Evolutionary conservation across 1,140 invertebrate species (phyloP), one percentile per base, ranked within the genome.

Genomic region (Lepidurus arcticus): DNA sequence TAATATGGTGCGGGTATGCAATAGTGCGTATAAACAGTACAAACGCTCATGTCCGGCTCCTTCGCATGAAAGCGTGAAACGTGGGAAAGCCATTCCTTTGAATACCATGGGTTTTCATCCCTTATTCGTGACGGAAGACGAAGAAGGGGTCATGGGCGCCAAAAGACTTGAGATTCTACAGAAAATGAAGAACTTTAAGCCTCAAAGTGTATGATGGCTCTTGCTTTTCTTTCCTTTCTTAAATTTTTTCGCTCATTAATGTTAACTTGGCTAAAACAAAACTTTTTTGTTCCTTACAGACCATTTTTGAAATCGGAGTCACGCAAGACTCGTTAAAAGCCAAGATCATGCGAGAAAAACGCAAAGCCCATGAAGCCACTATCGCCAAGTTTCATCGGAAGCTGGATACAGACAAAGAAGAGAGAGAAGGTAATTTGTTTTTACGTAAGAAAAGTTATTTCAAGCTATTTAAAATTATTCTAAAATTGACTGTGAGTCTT

Each of bases 21-120:
- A 88, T 10, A 98, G 98, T 84, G 97, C 93, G 2, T 97, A 95
- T 86, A 91, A 92, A 82, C 93, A 97, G 81, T 99, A 98, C 85
- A 81, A 94, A 0, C 88, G 89, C 81, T 96, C 96, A 47, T 87
- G 97, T 79, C 94, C 94, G 44, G 88, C 89, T 4, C 93, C 98
- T 0, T 96, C 96, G 0, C 86, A 87, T 3, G 97, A 98, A 84
- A 96, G 95, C 79, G 92, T 97, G 78, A 92, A 91, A 81, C 87
- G 95, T 78, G 90, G 92, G 1, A 99, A 95, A 84, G 87, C 90
- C 74, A 82, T 91, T 53, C 80, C 86, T 76, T 84, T 88, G 47
- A 81, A 83, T 4, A 83, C 82, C 65, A 85, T 90, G 21, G 89
- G 88, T 21, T 82, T 89, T 76, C 90, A 91, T 85, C 88, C 89